Percentiles rank a stretch among this genome's conserved stretches.
Conservation (phyloP, 2,888 invertebrate species). For the Campoplex nolae region DNA sequence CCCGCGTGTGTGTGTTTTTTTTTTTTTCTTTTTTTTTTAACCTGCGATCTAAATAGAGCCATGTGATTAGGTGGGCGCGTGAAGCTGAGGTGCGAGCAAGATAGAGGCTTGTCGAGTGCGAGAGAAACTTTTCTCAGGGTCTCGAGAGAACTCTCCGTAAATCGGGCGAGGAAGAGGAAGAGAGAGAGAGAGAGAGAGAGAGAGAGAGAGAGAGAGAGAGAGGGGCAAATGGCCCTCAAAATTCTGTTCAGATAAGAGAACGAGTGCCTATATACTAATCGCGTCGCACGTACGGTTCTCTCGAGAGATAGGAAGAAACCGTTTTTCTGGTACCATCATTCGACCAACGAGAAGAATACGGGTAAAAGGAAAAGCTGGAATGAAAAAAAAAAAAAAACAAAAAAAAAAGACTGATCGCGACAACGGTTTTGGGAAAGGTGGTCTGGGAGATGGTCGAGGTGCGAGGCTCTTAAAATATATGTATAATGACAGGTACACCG, state of each 20-base stretch:
- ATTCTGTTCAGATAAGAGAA: conserved; percentile 78
- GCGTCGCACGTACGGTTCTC: conserved; percentile 71
- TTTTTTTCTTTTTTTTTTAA: background rate
- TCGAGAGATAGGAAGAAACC: conserved; percentile 64
- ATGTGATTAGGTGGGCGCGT: conserved; percentile 81
- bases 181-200: conserved; percentile 33
- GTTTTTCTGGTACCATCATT: conserved; percentile 60
- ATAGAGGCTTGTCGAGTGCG: conserved; percentile 22
- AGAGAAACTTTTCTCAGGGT: conserved; percentile 12
- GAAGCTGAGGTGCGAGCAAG: conserved; percentile 38
- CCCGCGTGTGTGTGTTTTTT: background rate
- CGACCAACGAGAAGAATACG: conserved; percentile 55
- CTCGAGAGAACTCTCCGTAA: conserved; percentile 37
- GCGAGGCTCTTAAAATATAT: conserved; percentile 30
- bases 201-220: conserved; percentile 21
- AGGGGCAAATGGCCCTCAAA: conserved; percentile 73
- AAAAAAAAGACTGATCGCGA: conserved; percentile 34
- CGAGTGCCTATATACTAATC: conserved; percentile 77
- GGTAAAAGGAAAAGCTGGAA: conserved; percentile 28
- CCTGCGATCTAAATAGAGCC: conserved; percentile 83
- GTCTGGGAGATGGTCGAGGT: conserved; percentile 41
- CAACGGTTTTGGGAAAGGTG: conserved; percentile 51
- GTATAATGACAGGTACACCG: conserved; percentile 15
- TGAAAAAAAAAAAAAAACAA: background rate
- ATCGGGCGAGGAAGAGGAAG: conserved; percentile 55